Evolutionary conservation across 2,888 invertebrate species (phyloP), one percentile per base, ranked within the genome.

Genomic region (Boloria selene): DNA sequence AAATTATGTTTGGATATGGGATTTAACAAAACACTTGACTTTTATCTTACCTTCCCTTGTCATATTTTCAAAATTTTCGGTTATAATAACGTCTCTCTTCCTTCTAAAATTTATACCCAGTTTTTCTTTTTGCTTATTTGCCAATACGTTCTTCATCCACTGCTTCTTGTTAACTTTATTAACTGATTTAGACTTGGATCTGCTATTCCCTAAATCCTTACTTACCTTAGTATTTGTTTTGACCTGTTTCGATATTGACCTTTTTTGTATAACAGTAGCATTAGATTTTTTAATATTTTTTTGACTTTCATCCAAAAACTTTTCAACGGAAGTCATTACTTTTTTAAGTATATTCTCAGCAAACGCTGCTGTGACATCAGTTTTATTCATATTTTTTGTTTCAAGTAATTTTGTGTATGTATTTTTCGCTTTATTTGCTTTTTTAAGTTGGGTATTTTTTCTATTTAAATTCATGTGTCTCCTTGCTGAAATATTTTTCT

Each of bases 291-390:
- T 66, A 18, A 69, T 52, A 44, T 67, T 70, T 50, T 69, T 74
- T 44, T 76, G 72, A 45, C 56, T 75, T 58, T 80, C 78, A 22
- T 74, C 78, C 18, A 75, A 73, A 51, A 84, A 68, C 69, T 78
- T 80, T 55, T 81, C 75, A 3, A 82, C 79, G 1, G 76, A 76
- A 2, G 72, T 60, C 71, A 82, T 77, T 3, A 83, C 79, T 71
- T 74, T 74, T 17, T 79, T 81, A 0, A 81, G 73, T 17, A 83
- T 74, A 55, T 75, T 77, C 61, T 79, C 71, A 3, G 79, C 75
- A 22, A 74, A 61, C 45, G 75, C 74, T 7, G 67, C 66, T 17
- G 70, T 74, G 49, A 61, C 69, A 53, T 69, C 69, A 64, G 64
- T 73, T 67, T 59, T 71, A 14, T 38, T 38, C 3, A 38, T 38